These are phyloP conservation scores for Drosophila seguyi DNA, from an alignment of 1,140 invertebrate species.

Conservation along the genomic window DNA sequence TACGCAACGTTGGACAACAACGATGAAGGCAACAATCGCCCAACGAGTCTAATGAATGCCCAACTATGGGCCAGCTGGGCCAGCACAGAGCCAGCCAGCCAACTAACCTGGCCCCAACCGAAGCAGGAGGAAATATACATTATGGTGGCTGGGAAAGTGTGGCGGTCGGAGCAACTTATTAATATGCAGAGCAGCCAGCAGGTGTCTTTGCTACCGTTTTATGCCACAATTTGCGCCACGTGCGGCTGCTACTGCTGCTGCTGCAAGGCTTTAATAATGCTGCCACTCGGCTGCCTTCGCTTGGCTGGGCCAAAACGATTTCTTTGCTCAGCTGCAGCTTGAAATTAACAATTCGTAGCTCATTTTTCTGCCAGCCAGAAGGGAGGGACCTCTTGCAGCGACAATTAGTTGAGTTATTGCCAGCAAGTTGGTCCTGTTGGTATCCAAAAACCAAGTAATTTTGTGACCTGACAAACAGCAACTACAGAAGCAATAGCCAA, in stretches of 20 bases:
- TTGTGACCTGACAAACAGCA: constrained; percentile 28
- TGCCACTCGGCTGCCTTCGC: constrained; percentile 44
- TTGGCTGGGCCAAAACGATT: constrained; percentile 27
- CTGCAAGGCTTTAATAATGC: constrained; percentile 52
- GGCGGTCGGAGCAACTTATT: constrained; percentile 58
- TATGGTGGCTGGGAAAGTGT: constrained; percentile 59
- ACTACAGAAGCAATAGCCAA: not conserved
- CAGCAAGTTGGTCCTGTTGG: constrained; percentile 22
- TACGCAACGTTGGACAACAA: constrained; percentile 41
- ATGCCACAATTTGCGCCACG: constrained; percentile 66
- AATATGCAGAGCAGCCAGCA: constrained; percentile 73
- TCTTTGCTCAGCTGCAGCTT: constrained; percentile 44
- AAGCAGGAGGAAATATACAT: constrained; percentile 46
- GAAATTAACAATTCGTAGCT: constrained; percentile 57
- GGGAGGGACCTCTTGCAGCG: constrained; percentile 42
- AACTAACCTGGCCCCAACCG: constrained; percentile 24
- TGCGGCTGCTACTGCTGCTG: constrained; percentile 27
- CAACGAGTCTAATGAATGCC: constrained; percentile 48
- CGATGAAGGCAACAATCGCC: constrained; percentile 27
- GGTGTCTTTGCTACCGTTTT: constrained; percentile 79
- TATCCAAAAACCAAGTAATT: constrained; percentile 21
- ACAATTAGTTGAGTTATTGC: constrained; percentile 56
- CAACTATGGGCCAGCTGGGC: constrained; percentile 42
- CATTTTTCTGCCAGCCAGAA: constrained; percentile 36
- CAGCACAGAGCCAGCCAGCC: constrained; percentile 18